phyloP scores from a whole-genome alignment of 2,888 invertebrate genomes.

The Ophion costatus region DNA sequence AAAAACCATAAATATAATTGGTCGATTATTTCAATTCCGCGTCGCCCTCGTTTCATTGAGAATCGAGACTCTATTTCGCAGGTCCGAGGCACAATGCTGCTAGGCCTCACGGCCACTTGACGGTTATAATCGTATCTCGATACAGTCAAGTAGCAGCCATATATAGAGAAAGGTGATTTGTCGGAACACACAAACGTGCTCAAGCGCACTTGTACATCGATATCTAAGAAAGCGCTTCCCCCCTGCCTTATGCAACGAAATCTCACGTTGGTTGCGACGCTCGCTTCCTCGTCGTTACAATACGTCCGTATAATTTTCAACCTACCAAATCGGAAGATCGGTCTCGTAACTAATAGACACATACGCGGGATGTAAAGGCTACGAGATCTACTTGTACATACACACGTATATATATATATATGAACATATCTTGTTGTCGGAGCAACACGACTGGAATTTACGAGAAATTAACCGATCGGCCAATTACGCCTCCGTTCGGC shows the following conservation, averaged over 20 bases:
- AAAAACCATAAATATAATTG: too few relatives aligned
- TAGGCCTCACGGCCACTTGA: neutral
- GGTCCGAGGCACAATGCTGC: neutral
- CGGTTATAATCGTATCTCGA: constrained; percentile 39
- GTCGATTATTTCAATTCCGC: neutral
- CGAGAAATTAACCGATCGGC: constrained; percentile 77
- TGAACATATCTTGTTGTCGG: constrained; percentile 3
- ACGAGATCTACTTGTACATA: neutral
- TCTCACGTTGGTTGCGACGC: constrained; percentile 9
- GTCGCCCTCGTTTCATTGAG: neutral
- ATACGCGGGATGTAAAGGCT: constrained; percentile 2
- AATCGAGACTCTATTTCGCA: neutral
- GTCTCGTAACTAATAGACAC: constrained; percentile 7
- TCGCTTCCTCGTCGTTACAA: constrained; percentile 21
- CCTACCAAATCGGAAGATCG: constrained; percentile 22
- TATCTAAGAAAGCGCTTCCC: neutral
- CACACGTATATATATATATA: neutral
- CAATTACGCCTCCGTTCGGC: constrained; percentile 74
- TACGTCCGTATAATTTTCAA: constrained; percentile 33
- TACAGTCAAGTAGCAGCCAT: constrained; percentile 52
- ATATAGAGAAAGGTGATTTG: constrained; percentile 54
- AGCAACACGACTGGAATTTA: constrained; percentile 68
- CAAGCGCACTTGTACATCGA: neutral
- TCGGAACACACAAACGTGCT: constrained; percentile 10
- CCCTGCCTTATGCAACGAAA: constrained; percentile 52